Conservation (phyloP, 2,797 vertebrate genomes). For the Ibycter americanus region DNA sequence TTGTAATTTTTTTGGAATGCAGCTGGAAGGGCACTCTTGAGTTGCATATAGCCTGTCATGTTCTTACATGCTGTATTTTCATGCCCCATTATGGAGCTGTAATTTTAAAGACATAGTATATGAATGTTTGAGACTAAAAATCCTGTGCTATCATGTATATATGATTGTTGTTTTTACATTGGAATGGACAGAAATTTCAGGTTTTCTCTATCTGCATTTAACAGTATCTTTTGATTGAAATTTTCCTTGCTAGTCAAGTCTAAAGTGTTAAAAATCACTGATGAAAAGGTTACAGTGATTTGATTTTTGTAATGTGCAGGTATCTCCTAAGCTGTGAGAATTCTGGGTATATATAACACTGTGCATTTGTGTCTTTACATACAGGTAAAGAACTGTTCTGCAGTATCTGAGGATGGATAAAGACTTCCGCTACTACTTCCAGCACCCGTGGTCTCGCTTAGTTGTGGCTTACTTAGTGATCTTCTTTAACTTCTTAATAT, state of each 20-base stretch:
- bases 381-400: constrained; percentile 74
- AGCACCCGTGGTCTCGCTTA: constrained; percentile 96
- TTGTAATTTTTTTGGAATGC: neutral
- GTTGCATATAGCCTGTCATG: neutral
- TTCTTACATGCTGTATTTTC: neutral
- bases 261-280: neutral
- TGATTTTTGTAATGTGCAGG: neutral
- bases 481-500: constrained; percentile 98
- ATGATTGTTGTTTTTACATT: neutral
- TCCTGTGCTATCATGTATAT: neutral
- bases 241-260: neutral
- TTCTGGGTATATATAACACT: neutral
- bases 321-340: neutral
- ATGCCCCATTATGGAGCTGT: neutral
- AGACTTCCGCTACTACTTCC: constrained; percentile 96
- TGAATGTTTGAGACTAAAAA: neutral
- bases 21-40: neutral
- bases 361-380: constrained; percentile 27
- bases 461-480: constrained; percentile 96
- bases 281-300: neutral
- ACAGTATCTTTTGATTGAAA: neutral
- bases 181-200: neutral
- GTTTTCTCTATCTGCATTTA: neutral
- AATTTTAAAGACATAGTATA: neutral
- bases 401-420: constrained; percentile 86